Conservation (phyloP, 1,140 invertebrate species). For the Lysiphlebus fabarum region DNA sequence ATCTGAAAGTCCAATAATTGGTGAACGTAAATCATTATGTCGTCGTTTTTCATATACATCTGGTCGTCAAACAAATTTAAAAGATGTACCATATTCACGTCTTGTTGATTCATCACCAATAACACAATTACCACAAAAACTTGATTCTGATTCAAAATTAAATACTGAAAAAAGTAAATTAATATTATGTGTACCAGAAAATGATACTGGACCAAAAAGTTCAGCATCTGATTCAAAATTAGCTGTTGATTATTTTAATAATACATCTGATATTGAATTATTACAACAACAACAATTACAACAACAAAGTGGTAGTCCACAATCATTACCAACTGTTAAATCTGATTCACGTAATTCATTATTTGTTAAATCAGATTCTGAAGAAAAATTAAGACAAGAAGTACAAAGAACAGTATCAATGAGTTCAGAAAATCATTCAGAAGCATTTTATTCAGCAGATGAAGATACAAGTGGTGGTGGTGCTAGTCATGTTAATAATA, state of each 20-base stretch:
- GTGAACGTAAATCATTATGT: constrained; percentile 56
- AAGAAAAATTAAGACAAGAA: constrained; percentile 56
- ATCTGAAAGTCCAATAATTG: constrained; percentile 46
- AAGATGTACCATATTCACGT: constrained; percentile 76
- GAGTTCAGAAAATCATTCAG: constrained; percentile 84
- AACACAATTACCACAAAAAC: constrained; percentile 59
- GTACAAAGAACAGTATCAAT: constrained; percentile 81
- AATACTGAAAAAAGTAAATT: constrained; percentile 66
- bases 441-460: constrained; percentile 87
- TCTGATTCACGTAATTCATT: constrained; percentile 64
- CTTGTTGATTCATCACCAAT: constrained; percentile 67
- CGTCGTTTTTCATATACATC: constrained; percentile 66
- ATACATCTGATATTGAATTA: constrained; percentile 35
- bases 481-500: constrained; percentile 24
- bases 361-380: constrained; percentile 56
- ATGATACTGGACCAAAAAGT: constrained; percentile 58
- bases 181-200: constrained; percentile 57
- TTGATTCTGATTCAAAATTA: constrained; percentile 77
- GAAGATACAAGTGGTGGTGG: constrained; percentile 70
- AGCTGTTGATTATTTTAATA: constrained; percentile 66
- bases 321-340: constrained; percentile 44
- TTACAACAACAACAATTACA: constrained; percentile 29
- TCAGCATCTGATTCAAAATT: constrained; percentile 80
- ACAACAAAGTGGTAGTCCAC: constrained; percentile 36
- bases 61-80: constrained; percentile 44